Base-by-base conservation (phyloP, 2,113 vertebrate species). In the Leptodactylus fuscus region DNA sequence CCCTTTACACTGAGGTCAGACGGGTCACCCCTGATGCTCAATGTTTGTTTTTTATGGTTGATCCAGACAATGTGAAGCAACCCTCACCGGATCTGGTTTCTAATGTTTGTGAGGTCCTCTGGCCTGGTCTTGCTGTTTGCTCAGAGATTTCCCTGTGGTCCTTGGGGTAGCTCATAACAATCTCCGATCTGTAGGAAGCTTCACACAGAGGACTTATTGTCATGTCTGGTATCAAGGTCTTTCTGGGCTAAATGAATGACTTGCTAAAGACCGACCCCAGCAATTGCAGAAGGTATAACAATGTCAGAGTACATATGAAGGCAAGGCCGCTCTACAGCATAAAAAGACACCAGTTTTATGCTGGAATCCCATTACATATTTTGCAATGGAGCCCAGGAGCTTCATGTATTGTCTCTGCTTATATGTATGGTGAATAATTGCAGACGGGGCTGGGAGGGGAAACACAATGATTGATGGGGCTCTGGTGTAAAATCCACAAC, bases 31-130 rank as follows among this genome's bases (percentile, higher is more conserved):
- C 32, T 24, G 32, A 67, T 79, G 83, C 65, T 71, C 80, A 80
- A 85, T 85, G 83, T 85, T 85, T 85, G 83, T 85, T 85, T 85
- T 48, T 80, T 71, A 69, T 80, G 83, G 49, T 67, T 85, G 83
- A 85, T 85, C 75, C 76, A 49, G 83, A 85, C 75, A 80, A 85
- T 85, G 75, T 85, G 83, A 79, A 71, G 83, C 65, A 80, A 49
- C 48, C 83, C 49, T 38, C 34, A 41, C 62, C 62, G 74, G 83
- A 67, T 85, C 51, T 85, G 65, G 62, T 85, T 85, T 85, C 83
- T 60, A 18, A 85, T 20, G 44, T 80, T 85, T 80, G 76, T 75
- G 83, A 80, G 83, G 83, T 85, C 83, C 65, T 71, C 76, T 44
- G 58, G 29, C 62, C 76, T 44, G 48, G n/a, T 48, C 83, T 80